Percentiles rank a stretch among this genome's conserved stretches.
These are phyloP conservation scores for Hippocampus mohnikei DNA, from an alignment of 2,113 vertebrate species.

Conservation along the genomic window DNA sequence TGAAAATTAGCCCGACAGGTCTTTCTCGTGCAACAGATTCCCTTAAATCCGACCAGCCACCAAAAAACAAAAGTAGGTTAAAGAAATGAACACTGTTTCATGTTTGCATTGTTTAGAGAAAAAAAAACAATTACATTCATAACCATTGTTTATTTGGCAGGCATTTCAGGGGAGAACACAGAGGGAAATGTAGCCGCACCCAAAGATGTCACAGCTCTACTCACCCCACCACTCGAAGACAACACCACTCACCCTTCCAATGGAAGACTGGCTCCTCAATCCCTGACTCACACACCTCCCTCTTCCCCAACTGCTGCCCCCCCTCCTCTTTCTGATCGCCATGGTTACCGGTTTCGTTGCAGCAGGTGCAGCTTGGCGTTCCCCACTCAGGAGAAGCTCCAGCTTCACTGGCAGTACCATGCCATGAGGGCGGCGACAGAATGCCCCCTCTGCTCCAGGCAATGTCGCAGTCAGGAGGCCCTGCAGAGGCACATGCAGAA, in stretches of 20 bases:
- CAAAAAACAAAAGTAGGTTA: conserved; percentile 60
- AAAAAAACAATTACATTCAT: not conserved
- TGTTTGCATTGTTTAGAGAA: not conserved
- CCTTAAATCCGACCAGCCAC: conserved; percentile 23
- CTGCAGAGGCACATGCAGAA: conserved; percentile 96
- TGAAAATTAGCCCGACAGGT: conserved; percentile 29
- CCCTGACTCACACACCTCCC: conserved; percentile 57
- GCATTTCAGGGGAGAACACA: conserved; percentile 45
- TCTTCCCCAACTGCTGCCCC: conserved; percentile 73
- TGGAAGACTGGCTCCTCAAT: conserved; percentile 79
- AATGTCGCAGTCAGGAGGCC: conserved; percentile 94
- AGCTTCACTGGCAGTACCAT: conserved; percentile 96
- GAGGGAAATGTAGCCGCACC: conserved; percentile 60
- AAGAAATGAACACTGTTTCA: conserved; percentile 8
- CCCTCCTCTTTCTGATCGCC: conserved; percentile 90
- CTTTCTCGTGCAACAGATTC: conserved; percentile 32
- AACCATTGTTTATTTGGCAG: conserved; percentile 37
- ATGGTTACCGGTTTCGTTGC: conserved; percentile 97
- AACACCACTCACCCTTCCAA: conserved; percentile 74
- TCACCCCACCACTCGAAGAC: conserved; percentile 68
- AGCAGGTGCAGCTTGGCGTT: conserved; percentile 98
- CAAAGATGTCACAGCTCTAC: conserved; percentile 71
- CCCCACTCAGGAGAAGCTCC: conserved; percentile 94
- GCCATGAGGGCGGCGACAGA: conserved; percentile 96
- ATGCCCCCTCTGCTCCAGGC: conserved; percentile 96